phyloP scores from a whole-genome alignment of 1,140 invertebrate species.

The Heterodera schachtii region DNA sequence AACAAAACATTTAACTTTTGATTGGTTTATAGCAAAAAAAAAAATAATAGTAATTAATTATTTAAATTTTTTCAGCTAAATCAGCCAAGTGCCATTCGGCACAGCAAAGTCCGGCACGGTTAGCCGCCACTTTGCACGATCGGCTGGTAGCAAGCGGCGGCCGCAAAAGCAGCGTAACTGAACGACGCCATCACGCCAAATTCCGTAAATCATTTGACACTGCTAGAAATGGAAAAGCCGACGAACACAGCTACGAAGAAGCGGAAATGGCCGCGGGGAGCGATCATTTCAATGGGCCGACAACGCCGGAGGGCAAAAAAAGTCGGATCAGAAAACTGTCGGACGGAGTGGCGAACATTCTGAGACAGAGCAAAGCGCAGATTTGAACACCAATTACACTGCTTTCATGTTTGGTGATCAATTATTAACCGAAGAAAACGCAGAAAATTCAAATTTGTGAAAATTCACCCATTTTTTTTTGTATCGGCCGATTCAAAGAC shows the following conservation, averaged over 20 bases:
- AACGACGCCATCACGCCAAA: neutral
- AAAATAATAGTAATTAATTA: neutral
- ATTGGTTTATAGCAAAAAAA: no score
- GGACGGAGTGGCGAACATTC: constrained; percentile 1
- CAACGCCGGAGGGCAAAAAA: neutral
- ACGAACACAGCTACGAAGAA: neutral
- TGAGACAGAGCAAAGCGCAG: neutral
- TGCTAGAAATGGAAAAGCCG: neutral
- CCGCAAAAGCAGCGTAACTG: neutral
- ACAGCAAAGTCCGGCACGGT: neutral
- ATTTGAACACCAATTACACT: neutral
- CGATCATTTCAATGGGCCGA: neutral
- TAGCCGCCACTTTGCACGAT: constrained; percentile 1
- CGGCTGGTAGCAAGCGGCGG: neutral
- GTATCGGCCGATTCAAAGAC: no score
- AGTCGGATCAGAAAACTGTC: constrained; percentile 6
- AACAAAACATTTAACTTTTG: no score
- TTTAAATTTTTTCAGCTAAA: neutral
- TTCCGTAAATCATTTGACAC: neutral
- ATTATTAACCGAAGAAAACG: no score
- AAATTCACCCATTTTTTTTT: no score
- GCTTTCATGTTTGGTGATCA: neutral
- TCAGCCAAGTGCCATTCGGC: neutral
- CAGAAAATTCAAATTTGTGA: no score
- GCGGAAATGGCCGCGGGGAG: neutral